phyloP scores from a whole-genome alignment of 2,797 vertebrate genomes.

The Enoplosus armatus region DNA sequence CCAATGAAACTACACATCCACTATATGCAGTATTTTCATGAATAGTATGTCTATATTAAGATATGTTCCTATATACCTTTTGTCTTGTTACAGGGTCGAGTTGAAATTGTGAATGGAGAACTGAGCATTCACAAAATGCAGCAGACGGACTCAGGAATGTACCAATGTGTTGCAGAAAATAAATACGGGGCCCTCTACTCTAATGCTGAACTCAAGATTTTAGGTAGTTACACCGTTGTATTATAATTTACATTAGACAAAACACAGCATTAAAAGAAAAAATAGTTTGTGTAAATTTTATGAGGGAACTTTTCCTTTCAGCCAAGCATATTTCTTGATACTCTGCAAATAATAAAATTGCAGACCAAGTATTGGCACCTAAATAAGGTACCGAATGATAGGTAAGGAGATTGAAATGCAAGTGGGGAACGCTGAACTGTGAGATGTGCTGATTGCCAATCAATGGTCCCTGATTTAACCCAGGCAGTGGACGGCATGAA shows the following conservation, averaged over 20 bases:
- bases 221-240: conserved; percentile 80
- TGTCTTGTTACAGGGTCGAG: conserved; percentile 86
- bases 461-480: conserved; percentile 80
- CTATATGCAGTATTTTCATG: conserved; percentile 6
- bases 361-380: conserved; percentile 53
- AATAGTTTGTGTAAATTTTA: conserved; percentile 6
- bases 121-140: conserved; percentile 90
- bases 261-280: not conserved
- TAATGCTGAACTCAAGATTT: conserved; percentile 92
- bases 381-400: conserved; percentile 54
- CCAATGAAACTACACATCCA: not conserved
- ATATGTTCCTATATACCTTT: conserved; percentile 8
- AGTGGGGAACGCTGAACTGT: conserved; percentile 58
- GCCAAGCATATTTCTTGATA: conserved; percentile 27
- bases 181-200: conserved; percentile 93
- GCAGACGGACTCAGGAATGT: conserved; percentile 94
- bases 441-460: conserved; percentile 81
- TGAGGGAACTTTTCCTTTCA: conserved; percentile 19
- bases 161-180: conserved; percentile 96
- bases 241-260: not conserved
- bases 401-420: conserved; percentile 71
- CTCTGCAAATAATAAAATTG: conserved; percentile 28
- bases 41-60: not conserved
- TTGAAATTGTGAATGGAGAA: conserved; percentile 91
- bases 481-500: conserved; percentile 72